phyloP scores from a whole-genome alignment of 30 jellyfish, hydroid and myxozoan species.

The Sanderia malayensis region DNA sequence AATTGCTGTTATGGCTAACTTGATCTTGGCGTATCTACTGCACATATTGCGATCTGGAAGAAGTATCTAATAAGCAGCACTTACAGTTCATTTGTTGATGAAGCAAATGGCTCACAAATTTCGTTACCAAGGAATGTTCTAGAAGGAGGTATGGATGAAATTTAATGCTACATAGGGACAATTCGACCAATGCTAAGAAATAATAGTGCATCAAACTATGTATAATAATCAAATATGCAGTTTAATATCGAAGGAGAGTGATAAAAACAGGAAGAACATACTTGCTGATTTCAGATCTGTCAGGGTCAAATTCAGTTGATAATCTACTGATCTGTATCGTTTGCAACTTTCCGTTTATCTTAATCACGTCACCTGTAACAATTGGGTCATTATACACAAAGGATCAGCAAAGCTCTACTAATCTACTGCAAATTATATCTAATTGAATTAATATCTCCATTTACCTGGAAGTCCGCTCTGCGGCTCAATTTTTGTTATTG shows the following conservation, averaged over 20 bases:
- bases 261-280: slow-evolving; percentile 28
- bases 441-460: too few species aligned
- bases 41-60: too few species aligned
- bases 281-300: slow-evolving; percentile 64
- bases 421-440: too few species aligned
- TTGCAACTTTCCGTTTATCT: slow-evolving; percentile 47
- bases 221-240: too few species aligned
- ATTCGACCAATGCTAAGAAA: too few species aligned
- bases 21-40: too few species aligned
- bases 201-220: too few species aligned
- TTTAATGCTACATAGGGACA: not conserved
- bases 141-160: not conserved
- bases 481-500: slow-evolving; percentile 30
- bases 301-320: slow-evolving; percentile 63
- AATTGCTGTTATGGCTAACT: too few species aligned
- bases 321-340: slow-evolving; percentile 75
- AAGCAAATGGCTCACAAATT: slow-evolving; percentile 85
- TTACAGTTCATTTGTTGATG: slow-evolving; percentile 68
- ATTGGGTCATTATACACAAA: too few species aligned
- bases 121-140: slow-evolving; percentile 82
- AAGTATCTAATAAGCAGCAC: too few species aligned
- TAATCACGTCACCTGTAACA: slow-evolving; percentile 41
- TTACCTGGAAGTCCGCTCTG: slow-evolving; percentile 67
- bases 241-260: too few species aligned
- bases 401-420: too few species aligned